Evolutionary conservation across 2,888 invertebrate species (phyloP).

Genomic region (Melieria crassipennis): DNA sequence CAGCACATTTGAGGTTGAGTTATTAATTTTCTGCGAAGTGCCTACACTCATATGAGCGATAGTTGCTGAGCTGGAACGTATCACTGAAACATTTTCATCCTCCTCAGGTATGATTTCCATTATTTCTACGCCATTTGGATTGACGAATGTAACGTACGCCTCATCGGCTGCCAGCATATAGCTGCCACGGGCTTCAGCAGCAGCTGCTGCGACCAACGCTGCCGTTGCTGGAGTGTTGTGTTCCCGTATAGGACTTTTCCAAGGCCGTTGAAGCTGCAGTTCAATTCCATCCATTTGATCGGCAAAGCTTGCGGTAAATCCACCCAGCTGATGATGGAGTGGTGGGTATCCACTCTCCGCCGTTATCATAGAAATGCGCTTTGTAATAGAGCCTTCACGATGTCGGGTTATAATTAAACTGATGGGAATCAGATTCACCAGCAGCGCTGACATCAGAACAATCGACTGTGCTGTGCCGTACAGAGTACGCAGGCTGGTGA

Average conservation of each 20-base stretch:
- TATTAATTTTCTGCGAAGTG: constrained; percentile 52
- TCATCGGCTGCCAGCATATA: constrained; percentile 62
- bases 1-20: constrained; percentile 52
- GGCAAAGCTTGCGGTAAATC: constrained; percentile 52
- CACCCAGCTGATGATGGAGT: constrained; percentile 55
- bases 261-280: constrained; percentile 50
- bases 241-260: constrained; percentile 59
- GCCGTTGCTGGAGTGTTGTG: constrained; percentile 40
- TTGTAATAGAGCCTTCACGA: constrained; percentile 60
- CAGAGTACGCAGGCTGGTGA: constrained; percentile 63
- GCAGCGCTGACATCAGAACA: constrained; percentile 61
- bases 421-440: constrained; percentile 63
- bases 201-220: constrained; percentile 49
- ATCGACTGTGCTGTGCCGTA: constrained; percentile 64
- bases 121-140: constrained; percentile 64
- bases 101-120: constrained; percentile 66
- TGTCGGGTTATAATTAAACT: constrained; percentile 62
- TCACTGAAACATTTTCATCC: constrained; percentile 61
- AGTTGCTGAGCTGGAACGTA: constrained; percentile 62
- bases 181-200: constrained; percentile 58
- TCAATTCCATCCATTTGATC: constrained; percentile 65
- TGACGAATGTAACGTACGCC: constrained; percentile 61
- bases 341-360: constrained; percentile 56
- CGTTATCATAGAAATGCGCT: constrained; percentile 61
- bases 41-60: constrained; percentile 53